Base-by-base conservation (phyloP, 2,888 invertebrate genomes). In the Xestia xanthographa region DNA sequence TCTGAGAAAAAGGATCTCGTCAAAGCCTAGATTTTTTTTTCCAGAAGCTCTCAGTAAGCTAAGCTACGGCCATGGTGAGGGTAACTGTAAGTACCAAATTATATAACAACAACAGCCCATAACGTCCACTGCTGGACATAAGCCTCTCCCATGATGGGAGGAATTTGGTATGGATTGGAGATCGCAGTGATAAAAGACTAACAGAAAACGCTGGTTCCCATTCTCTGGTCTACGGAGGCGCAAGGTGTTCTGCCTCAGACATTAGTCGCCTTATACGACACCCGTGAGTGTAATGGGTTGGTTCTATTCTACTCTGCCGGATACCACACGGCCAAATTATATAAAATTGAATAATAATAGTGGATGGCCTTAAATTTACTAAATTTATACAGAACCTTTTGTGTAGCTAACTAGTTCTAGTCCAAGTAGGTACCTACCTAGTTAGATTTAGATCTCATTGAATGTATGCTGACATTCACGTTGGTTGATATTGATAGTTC, bases 401-500 rank as follows among this genome's bases (percentile, higher is more conserved):
- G 6, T 58, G 58, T 34, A 43, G 29, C 17, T 34, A 34, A 34
- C 34, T 3, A 50, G n/a, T 48, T 50, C n/a, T 50, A n/a, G 12
- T 62, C 4, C 4, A 26, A 1, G 3, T 22, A 45, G 2, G 41
- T 41, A 41, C 41, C 11, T 41, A 34, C 34, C 34, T 34, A 22
- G 22, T 34, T 60, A 62, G 60, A 60, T 22, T 45, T 34, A 71
- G 17, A 34, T 53, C 9, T 58, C 14, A 60, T 34, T 66, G 38
- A 67, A 72, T 53, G 34, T 45, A 43, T 53, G 56, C 68, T 41
- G n/a, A 26, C 17, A 41, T 63, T 63, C 63, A 45, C 3, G 43
- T 65, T 62, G 29, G 38, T 58, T 66, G 56, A 62, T 38, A 53
- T 60, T 71, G 60, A 38, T 58, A 58, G 56, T 66, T 63, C 34